Percentiles rank a stretch among this genome's conserved stretches.
Evolutionary conservation across 2,797 vertebrate genomes (phyloP).

Genomic region (Schizothorax lantsangensis): DNA sequence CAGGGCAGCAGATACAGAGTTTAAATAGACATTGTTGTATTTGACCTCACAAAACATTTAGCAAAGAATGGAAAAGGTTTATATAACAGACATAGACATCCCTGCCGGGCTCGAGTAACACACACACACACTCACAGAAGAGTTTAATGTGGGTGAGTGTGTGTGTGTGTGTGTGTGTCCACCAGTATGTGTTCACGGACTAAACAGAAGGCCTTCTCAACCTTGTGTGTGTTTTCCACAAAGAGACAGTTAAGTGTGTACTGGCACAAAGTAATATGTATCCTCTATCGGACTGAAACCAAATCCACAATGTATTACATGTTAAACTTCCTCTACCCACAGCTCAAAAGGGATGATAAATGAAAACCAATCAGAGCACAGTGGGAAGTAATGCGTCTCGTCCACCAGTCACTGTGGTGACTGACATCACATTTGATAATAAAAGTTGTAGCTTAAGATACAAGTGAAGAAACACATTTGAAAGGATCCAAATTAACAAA

Average conservation of each 20-base stretch:
- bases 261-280: background rate
- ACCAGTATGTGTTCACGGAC: background rate
- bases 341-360: background rate
- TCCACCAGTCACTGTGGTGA: background rate
- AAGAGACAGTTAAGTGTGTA: background rate
- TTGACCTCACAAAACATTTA: background rate
- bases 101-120: background rate
- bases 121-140: no score
- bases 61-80: background rate
- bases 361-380: background rate
- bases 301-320: background rate
- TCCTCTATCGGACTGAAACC: background rate
- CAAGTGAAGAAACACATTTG: background rate
- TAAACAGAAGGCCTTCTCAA: slow-evolving; percentile 7
- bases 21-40: background rate
- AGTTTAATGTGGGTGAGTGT: no score
- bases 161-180: background rate
- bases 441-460: background rate
- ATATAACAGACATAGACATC: background rate
- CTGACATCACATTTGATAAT: background rate
- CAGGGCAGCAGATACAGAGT: background rate
- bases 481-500: background rate
- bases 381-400: background rate
- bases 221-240: background rate
- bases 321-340: background rate